Percentiles rank a stretch among this genome's conserved stretches.
Conservation (phyloP, 1,140 invertebrate species). For the Alviniconcha marisindica region DNA sequence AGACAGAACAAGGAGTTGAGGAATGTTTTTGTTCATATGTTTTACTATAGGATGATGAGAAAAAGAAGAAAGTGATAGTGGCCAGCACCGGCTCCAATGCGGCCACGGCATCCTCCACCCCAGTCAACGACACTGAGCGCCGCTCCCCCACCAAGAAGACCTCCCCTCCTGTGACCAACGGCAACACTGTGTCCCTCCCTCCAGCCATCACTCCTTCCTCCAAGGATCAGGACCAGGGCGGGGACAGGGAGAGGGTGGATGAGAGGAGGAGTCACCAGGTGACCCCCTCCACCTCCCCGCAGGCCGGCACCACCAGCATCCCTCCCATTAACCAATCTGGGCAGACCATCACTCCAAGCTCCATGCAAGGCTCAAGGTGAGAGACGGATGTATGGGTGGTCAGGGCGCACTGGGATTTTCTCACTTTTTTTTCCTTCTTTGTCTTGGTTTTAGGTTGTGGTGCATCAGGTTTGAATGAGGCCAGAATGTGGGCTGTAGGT, state of each 20-base stretch:
- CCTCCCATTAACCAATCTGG: constrained; percentile 63
- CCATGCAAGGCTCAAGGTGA: constrained; percentile 16
- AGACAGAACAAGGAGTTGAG: too few species aligned
- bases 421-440: background rate
- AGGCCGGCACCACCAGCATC: constrained; percentile 49
- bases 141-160: constrained; percentile 31
- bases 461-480: background rate
- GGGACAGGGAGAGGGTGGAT: constrained; percentile 45
- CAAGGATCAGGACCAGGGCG: constrained; percentile 35
- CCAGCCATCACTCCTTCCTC: background rate
- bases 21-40: too few species aligned
- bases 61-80: constrained; percentile 39
- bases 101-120: constrained; percentile 18
- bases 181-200: constrained; percentile 41
- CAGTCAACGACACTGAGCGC: background rate
- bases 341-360: constrained; percentile 43
- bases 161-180: constrained; percentile 41
- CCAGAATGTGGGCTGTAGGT: background rate
- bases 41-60: constrained; percentile 39
- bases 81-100: background rate
- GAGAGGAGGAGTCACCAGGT: constrained; percentile 28
- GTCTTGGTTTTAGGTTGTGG: background rate
- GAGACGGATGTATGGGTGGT: background rate
- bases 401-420: background rate
- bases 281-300: constrained; percentile 21